Evolutionary conservation across 2,888 invertebrate species (phyloP), one percentile per base, ranked within the genome.

Genomic region (Pollenia griseotomentosa): DNA sequence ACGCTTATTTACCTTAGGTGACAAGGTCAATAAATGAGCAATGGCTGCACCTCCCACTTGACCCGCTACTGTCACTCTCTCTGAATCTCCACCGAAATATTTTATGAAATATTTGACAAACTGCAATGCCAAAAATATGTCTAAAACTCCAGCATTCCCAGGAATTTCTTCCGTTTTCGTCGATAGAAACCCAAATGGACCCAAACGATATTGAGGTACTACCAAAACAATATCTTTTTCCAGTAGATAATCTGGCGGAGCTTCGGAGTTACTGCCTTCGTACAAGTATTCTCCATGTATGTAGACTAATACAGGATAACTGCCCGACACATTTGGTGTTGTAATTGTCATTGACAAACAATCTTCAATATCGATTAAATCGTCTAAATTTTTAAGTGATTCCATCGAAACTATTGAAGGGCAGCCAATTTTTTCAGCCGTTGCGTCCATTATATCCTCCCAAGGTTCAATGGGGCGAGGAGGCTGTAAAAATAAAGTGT

Each of bases 61-160:
- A 0, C 95, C 95, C 51, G 94, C 93, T 12, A 95, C 90, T 0
- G 95, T 95, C 0, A 95, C 93, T 40, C 90, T 91, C 12, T 87
- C 87, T 1, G 94, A 92, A 90, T 95, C 94, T 0, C 95, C 95
- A 11, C 95, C 94, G 87, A 95, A 95, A 80, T 91, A 88, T 44
- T 90, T 89, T n/a, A 95, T 94, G 23, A 92, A 92, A 88, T 94
- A 92, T 70, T 94, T 92, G 8, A 94, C 91, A 23, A 94, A 95
- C 73, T 94, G 90, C 68, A 95, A 89, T 0, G 94, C 94, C 75
- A 94, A 86, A 51, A 94, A 91, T 48, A 94, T 93, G 88, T 95
- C 95, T 68, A 94, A 90, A 8, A 95, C 92, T 0, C 94, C 95
- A 78, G 94, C 94, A 89, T 95, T 95, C 23, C 95, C 95, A 1